Base-by-base conservation (phyloP, 2,113 vertebrate species). In the Thunnus maccoyii region DNA sequence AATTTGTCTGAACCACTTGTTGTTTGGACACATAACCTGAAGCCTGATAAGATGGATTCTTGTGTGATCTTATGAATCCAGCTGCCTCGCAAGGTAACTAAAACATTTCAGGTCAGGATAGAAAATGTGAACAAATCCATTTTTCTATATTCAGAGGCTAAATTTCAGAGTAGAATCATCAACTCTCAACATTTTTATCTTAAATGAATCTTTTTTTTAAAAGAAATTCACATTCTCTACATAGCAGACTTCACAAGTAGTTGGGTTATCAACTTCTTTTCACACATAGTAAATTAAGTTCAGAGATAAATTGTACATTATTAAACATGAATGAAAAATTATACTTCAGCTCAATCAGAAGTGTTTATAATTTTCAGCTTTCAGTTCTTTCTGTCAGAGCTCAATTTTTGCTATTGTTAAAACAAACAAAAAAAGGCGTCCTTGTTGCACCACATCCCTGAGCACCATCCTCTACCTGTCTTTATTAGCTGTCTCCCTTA, bases 121-220 rank as follows among this genome's bases (percentile, higher is more conserved):
- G 77, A 78, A 64, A 70, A 65, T 2, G 22, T 12, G 30, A 66
- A 80, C 60, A 32, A 17, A 56, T 61, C 47, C 70, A 48, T 66
- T 56, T 78, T 68, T 18, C 5, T 11, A 20, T 78, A 36, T 64
- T 78, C 27, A 27, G 12, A 17, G 3, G 56, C 46, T 46, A 27
- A 61, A 64, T 82, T 75, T 44, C 14, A 14, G 47, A 64, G 72
- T 2, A 22, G 52, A 70, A 46, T 48, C 4, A 71, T 76, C 55
- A 89, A 63, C 86, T 80, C 89, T 91, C 78, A 80, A 52, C 51
- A 46, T 82, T 74, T 41, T 69, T 58, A 74, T 77, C n/a, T 67
- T 72, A 69, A 85, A 80, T 72, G 0, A 65, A 80, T 64, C 61
- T 55, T 17, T 81, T 88, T 22, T 80, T 87, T 50, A 60, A 86